These are phyloP conservation scores for Thamnophis elegans DNA, from an alignment of 2,797 vertebrate species.

Conservation along the genomic window DNA sequence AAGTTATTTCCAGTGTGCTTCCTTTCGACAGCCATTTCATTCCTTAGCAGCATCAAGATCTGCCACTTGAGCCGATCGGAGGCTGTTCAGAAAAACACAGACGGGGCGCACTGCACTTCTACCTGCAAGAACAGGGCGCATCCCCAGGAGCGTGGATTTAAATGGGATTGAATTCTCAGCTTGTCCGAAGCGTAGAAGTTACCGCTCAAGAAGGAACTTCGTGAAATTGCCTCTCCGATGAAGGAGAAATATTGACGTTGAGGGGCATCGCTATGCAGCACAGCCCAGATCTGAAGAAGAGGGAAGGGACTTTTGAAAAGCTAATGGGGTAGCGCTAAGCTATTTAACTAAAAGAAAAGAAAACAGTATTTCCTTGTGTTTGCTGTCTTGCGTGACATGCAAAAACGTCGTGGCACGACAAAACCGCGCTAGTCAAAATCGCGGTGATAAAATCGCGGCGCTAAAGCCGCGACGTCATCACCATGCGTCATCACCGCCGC, in stretches of 20 bases:
- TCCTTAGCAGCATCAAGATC: neutral
- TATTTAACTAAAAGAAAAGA: neutral
- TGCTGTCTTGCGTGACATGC: neutral
- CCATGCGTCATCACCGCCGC: too few relatives aligned
- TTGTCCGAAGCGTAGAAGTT: neutral
- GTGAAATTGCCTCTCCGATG: neutral
- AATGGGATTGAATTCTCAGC: neutral
- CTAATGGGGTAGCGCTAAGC: neutral
- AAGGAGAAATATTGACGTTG: too few relatives aligned
- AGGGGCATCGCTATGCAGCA: too few relatives aligned
- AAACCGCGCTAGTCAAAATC: too few relatives aligned
- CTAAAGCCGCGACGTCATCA: too few relatives aligned
- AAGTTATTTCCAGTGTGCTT: neutral
- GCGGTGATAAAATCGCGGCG: too few relatives aligned
- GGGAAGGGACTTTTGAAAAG: neutral
- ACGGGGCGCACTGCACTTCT: neutral
- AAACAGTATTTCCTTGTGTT: neutral
- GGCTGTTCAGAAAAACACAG: neutral
- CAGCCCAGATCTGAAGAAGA: neutral
- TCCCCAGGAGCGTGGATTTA: neutral
- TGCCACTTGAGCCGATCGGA: neutral
- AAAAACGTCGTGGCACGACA: too few relatives aligned
- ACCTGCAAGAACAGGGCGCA: neutral
- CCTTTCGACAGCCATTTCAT: conserved; percentile 2
- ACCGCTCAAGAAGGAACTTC: neutral